Percentiles rank a stretch among this genome's conserved stretches.
Conservation (phyloP, 2,113 vertebrate species). For the Phyllostomus discolor region DNA sequence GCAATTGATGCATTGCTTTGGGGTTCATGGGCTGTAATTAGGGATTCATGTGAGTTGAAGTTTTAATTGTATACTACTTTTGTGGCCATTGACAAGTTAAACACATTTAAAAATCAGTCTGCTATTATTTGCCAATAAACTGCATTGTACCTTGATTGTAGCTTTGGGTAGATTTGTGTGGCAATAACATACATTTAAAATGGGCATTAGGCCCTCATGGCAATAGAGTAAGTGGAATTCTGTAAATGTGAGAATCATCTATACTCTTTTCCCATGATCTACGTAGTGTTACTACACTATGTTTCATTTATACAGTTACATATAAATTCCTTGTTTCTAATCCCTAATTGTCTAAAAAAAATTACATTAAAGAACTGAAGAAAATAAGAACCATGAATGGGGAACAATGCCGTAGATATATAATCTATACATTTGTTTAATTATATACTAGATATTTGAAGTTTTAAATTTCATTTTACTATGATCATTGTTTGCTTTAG, state of each 20-base stretch:
- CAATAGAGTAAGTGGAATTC: neutral
- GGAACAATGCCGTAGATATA: neutral
- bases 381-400: neutral
- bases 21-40: neutral
- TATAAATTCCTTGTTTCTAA: neutral
- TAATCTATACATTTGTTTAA: neutral
- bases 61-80: neutral
- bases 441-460: neutral
- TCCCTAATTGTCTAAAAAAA: neutral
- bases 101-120: neutral
- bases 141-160: neutral
- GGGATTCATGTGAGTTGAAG: neutral
- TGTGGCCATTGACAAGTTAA: neutral
- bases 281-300: neutral
- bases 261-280: neutral
- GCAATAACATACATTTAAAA: neutral
- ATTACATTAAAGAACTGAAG: neutral
- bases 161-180: neutral
- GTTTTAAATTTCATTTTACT: constrained; percentile 8
- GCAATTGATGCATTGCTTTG: neutral
- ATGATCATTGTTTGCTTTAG: neutral
- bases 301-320: neutral
- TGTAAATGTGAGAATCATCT: neutral
- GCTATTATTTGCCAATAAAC: neutral
- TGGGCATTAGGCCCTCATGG: neutral